Base-by-base conservation (phyloP, 2,888 invertebrate genomes). In the Sesia apiformis region DNA sequence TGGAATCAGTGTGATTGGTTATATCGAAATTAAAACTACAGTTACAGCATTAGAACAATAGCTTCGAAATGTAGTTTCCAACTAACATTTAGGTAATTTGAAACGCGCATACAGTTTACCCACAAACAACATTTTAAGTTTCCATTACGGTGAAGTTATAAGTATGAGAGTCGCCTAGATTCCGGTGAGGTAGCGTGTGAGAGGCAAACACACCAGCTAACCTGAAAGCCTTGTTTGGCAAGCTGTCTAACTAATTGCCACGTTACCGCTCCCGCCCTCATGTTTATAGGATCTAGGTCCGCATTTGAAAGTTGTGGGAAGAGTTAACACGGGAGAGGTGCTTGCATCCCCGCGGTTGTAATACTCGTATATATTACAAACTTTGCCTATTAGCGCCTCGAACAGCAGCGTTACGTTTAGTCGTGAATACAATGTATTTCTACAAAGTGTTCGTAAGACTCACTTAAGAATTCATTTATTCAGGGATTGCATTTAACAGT, bases 191-290 rank as follows among this genome's bases (percentile, higher is more conserved):
- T 56, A 63, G 64, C 60, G 63, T 53, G 52, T 62, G 66, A 64
- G 67, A 69, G 69, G 70, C 69, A 72, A 71, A 72, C 72, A 70
- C 63, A 67, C 68, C 65, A 68, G 67, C 65, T 64, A 62, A 66
- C 65, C 54, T 63, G 61, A 62, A 65, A 46, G 68, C 66, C 67
- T 72, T 81, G 78, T 80, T 81, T 80, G 78, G 75, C 78, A 77
- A 80, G 72, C 79, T 78, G 77, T 78, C 78, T 78, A 76, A 72
- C 76, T 83, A 81, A 83, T 82, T 81, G 76, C 77, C 71, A 65
- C 69, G 70, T 74, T 72, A 40, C 52, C 50, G 62, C 66, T 66
- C 61, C 62, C 60, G 61, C 61, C 61, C 59, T 61, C 58, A 67
- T 70, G 70, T 74, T 72, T 71, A 74, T 67, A 63, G 64, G 57